Evolutionary conservation across 2,888 invertebrate species (phyloP).

Genomic region (Conomelus anceps): DNA sequence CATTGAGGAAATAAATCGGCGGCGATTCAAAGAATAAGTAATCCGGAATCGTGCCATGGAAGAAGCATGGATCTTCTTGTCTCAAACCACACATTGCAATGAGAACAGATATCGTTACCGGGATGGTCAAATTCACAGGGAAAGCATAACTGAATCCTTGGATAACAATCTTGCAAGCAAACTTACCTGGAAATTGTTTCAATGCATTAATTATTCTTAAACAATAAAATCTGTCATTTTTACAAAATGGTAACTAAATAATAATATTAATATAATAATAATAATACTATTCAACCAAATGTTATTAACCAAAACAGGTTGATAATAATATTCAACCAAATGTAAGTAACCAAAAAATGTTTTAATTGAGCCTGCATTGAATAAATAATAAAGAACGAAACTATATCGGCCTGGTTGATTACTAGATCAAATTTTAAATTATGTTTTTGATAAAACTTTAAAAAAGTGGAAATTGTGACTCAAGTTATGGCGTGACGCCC

Average conservation of each 20-base stretch:
- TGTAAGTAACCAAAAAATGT: too few relatives aligned
- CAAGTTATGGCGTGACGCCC: too few relatives aligned
- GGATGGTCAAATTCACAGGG: slow-evolving; percentile 88
- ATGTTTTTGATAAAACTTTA: too few relatives aligned
- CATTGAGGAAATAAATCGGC: slow-evolving; percentile 69
- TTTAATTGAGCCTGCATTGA: too few relatives aligned
- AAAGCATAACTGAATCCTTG: slow-evolving; percentile 97
- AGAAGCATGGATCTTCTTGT: slow-evolving; percentile 80
- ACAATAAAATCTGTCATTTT: not conserved
- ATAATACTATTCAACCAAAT: not conserved
- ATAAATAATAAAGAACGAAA: too few relatives aligned
- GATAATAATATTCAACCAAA: too few relatives aligned
- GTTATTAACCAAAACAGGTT: too few relatives aligned
- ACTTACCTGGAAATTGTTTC: slow-evolving; percentile 71
- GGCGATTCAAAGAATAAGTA: slow-evolving; percentile 91
- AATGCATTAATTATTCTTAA: too few relatives aligned
- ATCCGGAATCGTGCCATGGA: slow-evolving; percentile 75
- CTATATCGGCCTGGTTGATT: too few relatives aligned
- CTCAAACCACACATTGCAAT: slow-evolving; percentile 84
- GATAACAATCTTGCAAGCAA: slow-evolving; percentile 92
- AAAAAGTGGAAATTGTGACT: too few relatives aligned
- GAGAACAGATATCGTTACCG: slow-evolving; percentile 77
- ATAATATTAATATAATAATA: not conserved
- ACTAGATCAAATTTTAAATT: too few relatives aligned
- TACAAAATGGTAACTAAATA: not conserved